Base-by-base conservation (phyloP, 2,888 invertebrate species). In the Pasiphila rectangulata region DNA sequence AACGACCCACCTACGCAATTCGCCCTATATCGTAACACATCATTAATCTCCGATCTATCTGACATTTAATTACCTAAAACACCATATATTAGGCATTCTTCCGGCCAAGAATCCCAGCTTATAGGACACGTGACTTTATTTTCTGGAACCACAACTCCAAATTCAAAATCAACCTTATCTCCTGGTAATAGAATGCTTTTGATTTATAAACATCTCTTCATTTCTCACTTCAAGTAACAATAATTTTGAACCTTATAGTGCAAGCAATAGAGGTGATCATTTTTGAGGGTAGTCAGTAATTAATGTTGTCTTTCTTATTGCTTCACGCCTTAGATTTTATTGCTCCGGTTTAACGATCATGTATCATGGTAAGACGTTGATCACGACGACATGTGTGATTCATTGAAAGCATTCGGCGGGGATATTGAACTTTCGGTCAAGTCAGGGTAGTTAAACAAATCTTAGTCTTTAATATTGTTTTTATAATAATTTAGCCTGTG, bases 21-120 rank as follows among this genome's bases (percentile, higher is more conserved):
- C 68, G 54, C 69, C 62, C 64, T 60, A 67, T 73, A 73, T 76
- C 82, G 85, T 81, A 82, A 85, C 86, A 86, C 83, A 81, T 86
- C 86, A 87, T 88, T 88, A 87, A 88, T 87, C 83, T 83, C 79
- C 82, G 85, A 87, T 87, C 78, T 84, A 88, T 87, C 85, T 83
- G 86, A 87, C 86, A 86, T 88, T 87, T 86, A 87, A 88, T 88
- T 88, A 88, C 87, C 86, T 84, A 85, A 84, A 85, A 85, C 84
- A 86, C 84, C 84, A 86, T 88, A 87, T 85, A 87, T 86, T 83
- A 77, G 69, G 69, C 73, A 75, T 83, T 84, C 86, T 86, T 87
- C 86, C 87, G 81, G 75, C 74, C 69, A 47, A 50, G 36, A 50
- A 40, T 45, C 72, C 65, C 63, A 64, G 74, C 76, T 72, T 70